These are phyloP conservation scores for Drosophila prosaltans DNA, from an alignment of 1,140 invertebrate species.

Conservation along the genomic window DNA sequence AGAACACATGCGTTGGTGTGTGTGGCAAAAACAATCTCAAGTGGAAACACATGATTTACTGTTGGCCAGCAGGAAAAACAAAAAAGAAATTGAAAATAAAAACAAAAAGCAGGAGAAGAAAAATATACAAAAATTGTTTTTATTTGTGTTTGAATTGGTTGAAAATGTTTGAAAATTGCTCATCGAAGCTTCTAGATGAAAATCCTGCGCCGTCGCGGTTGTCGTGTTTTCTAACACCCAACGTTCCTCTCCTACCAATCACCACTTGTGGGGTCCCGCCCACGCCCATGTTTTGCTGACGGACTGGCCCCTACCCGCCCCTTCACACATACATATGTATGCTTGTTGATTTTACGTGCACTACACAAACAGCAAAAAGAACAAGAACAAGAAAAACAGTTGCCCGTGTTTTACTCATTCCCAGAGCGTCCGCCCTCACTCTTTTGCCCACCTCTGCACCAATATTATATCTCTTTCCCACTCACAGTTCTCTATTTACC, in stretches of 20 bases:
- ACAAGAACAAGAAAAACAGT: conserved; percentile 1
- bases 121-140: not conserved
- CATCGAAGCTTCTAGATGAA: conserved; percentile 8
- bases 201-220: conserved; percentile 7
- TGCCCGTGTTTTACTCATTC: conserved; percentile 46
- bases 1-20: conserved; percentile 9
- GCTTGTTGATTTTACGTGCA: conserved; percentile 47
- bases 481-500: conserved; percentile 72
- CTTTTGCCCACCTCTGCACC: conserved; percentile 11
- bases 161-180: not conserved
- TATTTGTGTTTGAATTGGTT: not conserved
- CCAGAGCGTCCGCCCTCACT: not conserved
- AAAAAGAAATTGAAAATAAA: conserved; percentile 1
- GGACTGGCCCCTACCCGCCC: not conserved
- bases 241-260: not conserved
- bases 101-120: not conserved
- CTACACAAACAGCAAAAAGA: conserved; percentile 30
- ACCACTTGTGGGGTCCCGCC: conserved; percentile 33
- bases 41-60: conserved; percentile 74
- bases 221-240: not conserved
- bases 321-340: conserved; percentile 4
- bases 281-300: conserved; percentile 25
- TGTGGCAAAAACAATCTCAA: conserved; percentile 46
- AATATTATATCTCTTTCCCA: conserved; percentile 19
- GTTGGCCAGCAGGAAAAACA: conserved; percentile 25